Evolutionary conservation across 1,140 invertebrate species (phyloP).

Genomic region (Drosophila dunni): DNA sequence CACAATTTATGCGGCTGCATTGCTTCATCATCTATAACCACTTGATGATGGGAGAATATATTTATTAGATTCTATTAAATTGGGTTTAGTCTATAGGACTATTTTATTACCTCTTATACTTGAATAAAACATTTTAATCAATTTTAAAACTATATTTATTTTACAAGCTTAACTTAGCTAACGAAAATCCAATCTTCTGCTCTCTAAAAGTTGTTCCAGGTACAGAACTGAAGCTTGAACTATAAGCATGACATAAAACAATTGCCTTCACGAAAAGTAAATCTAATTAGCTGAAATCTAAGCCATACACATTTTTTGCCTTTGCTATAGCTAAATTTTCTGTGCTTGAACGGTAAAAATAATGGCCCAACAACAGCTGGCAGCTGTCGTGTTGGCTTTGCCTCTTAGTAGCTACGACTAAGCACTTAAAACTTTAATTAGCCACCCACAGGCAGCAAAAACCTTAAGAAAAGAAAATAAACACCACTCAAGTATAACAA

Average conservation of each 20-base stretch:
- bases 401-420: conserved; percentile 38
- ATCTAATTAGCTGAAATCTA: conserved; percentile 56
- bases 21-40: neutral
- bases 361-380: conserved; percentile 48
- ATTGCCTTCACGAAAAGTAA: conserved; percentile 28
- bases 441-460: conserved; percentile 36
- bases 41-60: neutral
- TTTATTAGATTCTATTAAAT: conserved; percentile 17
- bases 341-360: conserved; percentile 41
- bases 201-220: too few relatives aligned
- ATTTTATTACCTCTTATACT: too few relatives aligned
- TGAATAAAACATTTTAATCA: too few relatives aligned
- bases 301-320: conserved; percentile 40
- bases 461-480: conserved; percentile 4
- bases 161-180: too few relatives aligned
- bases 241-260: conserved; percentile 13
- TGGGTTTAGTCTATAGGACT: neutral
- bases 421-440: conserved; percentile 79
- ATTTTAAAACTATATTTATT: too few relatives aligned
- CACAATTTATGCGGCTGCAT: conserved; percentile 44
- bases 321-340: conserved; percentile 27
- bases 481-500: neutral
- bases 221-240: neutral
- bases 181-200: too few relatives aligned
- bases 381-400: conserved; percentile 41